Conservation (phyloP, 2,888 invertebrate species). For the Candidula unifasciata region DNA sequence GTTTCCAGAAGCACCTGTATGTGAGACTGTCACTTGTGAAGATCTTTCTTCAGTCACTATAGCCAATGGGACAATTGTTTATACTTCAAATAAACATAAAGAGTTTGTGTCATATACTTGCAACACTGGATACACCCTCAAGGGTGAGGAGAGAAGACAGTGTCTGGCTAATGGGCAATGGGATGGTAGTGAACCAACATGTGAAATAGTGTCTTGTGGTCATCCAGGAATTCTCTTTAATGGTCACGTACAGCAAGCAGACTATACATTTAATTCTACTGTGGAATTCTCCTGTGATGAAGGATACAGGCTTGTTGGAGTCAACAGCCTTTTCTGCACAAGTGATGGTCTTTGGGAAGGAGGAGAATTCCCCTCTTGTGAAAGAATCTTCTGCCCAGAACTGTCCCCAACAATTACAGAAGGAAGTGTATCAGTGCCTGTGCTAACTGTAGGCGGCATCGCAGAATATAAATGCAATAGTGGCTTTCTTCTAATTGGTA, state of each 20-base stretch:
- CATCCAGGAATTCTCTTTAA: conserved; percentile 45
- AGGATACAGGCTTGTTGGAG: conserved; percentile 61
- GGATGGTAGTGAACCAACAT: conserved; percentile 71
- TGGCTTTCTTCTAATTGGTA: conserved; percentile 92
- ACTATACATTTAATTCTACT: conserved; percentile 46
- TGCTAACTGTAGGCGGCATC: conserved; percentile 52
- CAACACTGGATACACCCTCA: conserved; percentile 65
- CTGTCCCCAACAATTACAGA: conserved; percentile 57
- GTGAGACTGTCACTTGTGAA: conserved; percentile 62
- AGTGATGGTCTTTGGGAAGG: conserved; percentile 71
- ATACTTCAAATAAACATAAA: conserved; percentile 61
- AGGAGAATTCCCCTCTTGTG: conserved; percentile 66
- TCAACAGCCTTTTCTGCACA: conserved; percentile 62
- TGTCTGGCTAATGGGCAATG: conserved; percentile 75
- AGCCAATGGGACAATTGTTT: conserved; percentile 60
- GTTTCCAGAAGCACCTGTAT: conserved; percentile 66
- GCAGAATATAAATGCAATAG: conserved; percentile 88
- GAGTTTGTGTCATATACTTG: conserved; percentile 71
- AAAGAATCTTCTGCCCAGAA: conserved; percentile 63
- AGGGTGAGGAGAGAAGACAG: conserved; percentile 82
- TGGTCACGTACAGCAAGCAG: conserved; percentile 48
- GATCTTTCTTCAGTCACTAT: conserved; percentile 58
- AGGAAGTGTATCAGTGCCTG: conserved; percentile 57
- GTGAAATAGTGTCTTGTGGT: conserved; percentile 64
- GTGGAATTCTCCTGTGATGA: conserved; percentile 50